A percentile compares a stretch with the other conserved stretches of the same genome.
Conservation (phyloP, 2,888 invertebrate genomes). For the Acanthococcus lagerstroemiae region DNA sequence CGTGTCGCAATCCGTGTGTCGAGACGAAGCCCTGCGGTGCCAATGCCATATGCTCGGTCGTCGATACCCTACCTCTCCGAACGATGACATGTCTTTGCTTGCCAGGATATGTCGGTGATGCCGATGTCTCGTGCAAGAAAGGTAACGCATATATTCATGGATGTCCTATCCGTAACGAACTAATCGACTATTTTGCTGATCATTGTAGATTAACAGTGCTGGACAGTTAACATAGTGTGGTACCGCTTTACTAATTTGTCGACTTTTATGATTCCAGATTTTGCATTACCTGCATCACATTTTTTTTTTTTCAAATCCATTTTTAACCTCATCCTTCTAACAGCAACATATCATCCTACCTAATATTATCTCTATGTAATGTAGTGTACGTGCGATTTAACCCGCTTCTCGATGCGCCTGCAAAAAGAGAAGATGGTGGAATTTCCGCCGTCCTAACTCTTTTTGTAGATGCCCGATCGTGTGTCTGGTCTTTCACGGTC, state of each 20-base stretch:
- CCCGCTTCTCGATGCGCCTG: conserved; percentile 30
- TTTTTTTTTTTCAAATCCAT: background rate
- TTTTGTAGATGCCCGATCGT: conserved; percentile 7
- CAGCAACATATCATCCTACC: conserved; percentile 31
- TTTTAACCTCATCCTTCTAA: background rate
- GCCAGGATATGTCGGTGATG: conserved; percentile 72
- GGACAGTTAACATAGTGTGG: too few species aligned
- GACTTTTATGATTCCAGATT: conserved; percentile 33
- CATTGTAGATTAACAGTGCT: too few species aligned
- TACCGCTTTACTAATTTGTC: background rate
- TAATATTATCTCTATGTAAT: too few species aligned
- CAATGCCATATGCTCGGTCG: conserved; percentile 72
- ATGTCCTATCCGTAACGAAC: background rate
- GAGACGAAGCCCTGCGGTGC: conserved; percentile 67
- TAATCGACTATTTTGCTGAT: too few species aligned
- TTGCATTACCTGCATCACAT: conserved; percentile 10
- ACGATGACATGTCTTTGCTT: conserved; percentile 81
- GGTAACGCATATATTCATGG: conserved; percentile 48
- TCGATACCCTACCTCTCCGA: conserved; percentile 73
- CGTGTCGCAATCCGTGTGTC: conserved; percentile 69
- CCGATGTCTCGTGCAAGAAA: conserved; percentile 68
- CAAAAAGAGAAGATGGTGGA: background rate
- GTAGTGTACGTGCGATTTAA: conserved; percentile 6
- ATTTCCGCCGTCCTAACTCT: background rate
- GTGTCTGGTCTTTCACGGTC: background rate